Base-by-base conservation (phyloP, 2,113 vertebrate genomes). In the Numenius arquata region DNA sequence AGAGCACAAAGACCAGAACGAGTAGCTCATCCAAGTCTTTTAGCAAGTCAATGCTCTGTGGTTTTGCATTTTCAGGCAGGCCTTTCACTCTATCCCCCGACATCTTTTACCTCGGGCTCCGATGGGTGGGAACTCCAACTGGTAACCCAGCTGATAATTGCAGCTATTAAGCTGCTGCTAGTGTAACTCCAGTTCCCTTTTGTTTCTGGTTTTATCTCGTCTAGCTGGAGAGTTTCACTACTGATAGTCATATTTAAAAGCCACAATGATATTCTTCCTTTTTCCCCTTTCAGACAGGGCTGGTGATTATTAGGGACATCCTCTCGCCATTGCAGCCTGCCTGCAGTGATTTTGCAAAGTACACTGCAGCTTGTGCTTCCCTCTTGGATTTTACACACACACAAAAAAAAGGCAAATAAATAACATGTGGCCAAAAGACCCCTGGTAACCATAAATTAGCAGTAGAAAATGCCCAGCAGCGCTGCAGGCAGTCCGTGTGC, bases 201-300 rank as follows among this genome's bases (percentile, higher is more conserved):
- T 98, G 97, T 98, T 98, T 98, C 98, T 98, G 97, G 95, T 96
- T 98, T 98, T 97, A 97, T 98, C 98, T 98, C 95, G 91, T 98
- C 97, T 81, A 96, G 95, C 95, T 98, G 96, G 89, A 98, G 97
- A 98, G 97, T 97, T 98, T 98, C 96, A 93, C 97, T 97, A 97
- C 98, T 98, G 98, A 98, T 96, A 97, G 90, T 89, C 55, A 94
- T 90, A 96, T 97, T 88, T 98, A 96, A 98, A 98, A 98, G 96
- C 94, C 96, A 94, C 94, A 96, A 95, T 90, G 96, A 96, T 97
- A 86, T 45, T 83, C 76, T 97, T 93, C 85, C 77, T 80, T 77
- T 72, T 83, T 52, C 9, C 27, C 18, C 30, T 89, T 96, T 92
- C 85, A 56, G 43, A 73, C 71, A 63, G 90, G 97, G 93, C 97